Base-by-base conservation (phyloP, 2,888 invertebrate species). In the Standfussiana lucernea region DNA sequence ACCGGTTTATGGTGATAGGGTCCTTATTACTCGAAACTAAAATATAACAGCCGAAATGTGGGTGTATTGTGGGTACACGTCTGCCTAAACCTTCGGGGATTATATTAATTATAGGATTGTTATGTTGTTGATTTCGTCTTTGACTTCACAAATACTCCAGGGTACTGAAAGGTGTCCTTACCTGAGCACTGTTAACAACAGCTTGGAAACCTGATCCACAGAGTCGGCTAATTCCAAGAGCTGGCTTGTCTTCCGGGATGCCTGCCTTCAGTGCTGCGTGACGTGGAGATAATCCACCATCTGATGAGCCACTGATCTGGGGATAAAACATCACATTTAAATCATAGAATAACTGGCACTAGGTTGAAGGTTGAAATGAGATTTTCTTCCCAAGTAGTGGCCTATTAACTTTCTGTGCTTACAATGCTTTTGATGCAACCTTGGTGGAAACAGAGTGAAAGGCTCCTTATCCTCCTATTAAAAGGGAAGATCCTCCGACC, bases 121-220 rank as follows among this genome's bases (percentile, higher is more conserved):
- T 28, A 28, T 0, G 18, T 62, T 18, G 24, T 50, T 24, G 24
- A 24, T 8, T 50, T 37, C 4, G 47, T 24, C 8, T 50, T 70
- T 15, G 15, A 32, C 35, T 45, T 37, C 15, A 35, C 11, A n/a
- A 72, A 35, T 5, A 28, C 5, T 35, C 24, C 28, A 28, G 15
- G 7, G 28, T 28, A 15, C 1, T 15, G 1, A 56, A 56, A 28
- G n/a, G 40, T 24, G 6, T 37, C 2, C 42, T 85, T 88, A 98
- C 98, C 97, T 99, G 99, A 42, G 98, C 98, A 77, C 98, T 99
- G 94, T 98, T 99, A 10, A 99, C 97, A 80, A 99, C 97, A 0
- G 99, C 97, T 93, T 99, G 99, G 95, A 99, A 99, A 6, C 99
- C 99, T 65, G 99, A 99, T 28, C 99, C 99, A 95, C 99, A 99